Base-by-base conservation (phyloP, 2,888 invertebrate genomes). In the Ichneumoninae sp. region DNA sequence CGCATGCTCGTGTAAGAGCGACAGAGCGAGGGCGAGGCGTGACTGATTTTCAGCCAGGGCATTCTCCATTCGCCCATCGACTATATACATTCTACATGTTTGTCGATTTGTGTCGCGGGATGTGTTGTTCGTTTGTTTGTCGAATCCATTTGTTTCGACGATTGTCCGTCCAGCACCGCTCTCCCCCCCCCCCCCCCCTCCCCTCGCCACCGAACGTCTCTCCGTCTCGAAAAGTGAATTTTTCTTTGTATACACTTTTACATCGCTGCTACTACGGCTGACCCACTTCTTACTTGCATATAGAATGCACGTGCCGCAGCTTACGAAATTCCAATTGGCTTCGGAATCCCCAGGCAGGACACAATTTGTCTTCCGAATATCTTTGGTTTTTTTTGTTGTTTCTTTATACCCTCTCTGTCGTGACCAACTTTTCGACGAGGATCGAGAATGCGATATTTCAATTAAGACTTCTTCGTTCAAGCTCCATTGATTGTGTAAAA, bases 131-230 rank as follows among this genome's bases (percentile, higher is more conserved):
- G 66, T 26, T 86, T 91, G 87, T 91, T 91, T 90, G 90, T 87
- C 83, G 87, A 91, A 91, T 89, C 88, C 86, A 89, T 90, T 90
- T 89, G 88, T 87, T 86, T 85, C 88, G 86, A 87, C 88, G 86
- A 88, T 89, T 89, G 88, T 87, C 87, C 87, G 87, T 84, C 86
- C 86, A 70, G 66, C 69, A 80, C 62, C 68, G 83, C 77, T 78
- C 80, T 40, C 40, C 3, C 10, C 1, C 5, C 10, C 10, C 10
- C 10, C 10, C 40, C 10, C 40, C 40, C 40, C 10, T 10, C 40
- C 40, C 10, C 8, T 70, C 19, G 19, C 62, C 54, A 36, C 62
- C 65, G 70, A 50, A 54, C 83, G 7, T 40, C 70, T 71, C 65
- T 33, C 36, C 68, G 40, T 44, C n/a, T 40, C 30, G 36, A 40